Evolutionary conservation across 2,797 vertebrate species (phyloP).

Genomic region (Anisognathus igniventris): DNA sequence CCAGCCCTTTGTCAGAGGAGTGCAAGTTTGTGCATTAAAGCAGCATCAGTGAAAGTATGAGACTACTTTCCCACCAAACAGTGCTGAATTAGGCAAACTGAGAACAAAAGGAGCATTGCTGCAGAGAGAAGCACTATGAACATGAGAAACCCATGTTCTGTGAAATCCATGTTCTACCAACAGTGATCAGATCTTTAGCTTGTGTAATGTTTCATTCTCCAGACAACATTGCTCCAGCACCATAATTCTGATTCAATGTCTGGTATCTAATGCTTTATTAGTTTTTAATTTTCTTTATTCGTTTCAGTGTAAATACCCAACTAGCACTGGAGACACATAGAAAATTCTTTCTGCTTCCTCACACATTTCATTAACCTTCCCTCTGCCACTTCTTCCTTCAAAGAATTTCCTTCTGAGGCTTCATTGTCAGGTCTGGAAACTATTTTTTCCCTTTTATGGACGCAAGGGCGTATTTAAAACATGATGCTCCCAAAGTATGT

Average conservation of each 20-base stretch:
- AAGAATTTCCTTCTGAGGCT: neutral
- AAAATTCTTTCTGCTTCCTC: neutral
- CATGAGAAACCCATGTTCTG: neutral
- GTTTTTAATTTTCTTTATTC: neutral
- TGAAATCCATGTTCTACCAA: neutral
- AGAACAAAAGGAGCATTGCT: neutral
- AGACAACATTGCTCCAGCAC: neutral
- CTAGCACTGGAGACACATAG: neutral
- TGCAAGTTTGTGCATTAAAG: neutral
- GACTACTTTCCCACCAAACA: neutral
- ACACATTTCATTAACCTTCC: conserved; percentile 1
- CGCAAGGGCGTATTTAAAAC: neutral
- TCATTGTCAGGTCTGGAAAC: neutral
- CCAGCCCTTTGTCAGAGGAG: fast-evolving
- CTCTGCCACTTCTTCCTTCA: neutral
- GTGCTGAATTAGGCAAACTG: neutral
- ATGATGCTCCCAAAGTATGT: neutral
- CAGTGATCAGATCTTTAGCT: neutral
- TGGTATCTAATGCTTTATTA: neutral
- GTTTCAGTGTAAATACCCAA: neutral
- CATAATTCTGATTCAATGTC: neutral
- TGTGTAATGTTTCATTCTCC: neutral
- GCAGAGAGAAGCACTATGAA: neutral
- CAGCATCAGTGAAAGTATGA: neutral
- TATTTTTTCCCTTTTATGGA: neutral